Base-by-base conservation (phyloP, 2,888 invertebrate species). In the Neuroscelio doddi region DNA sequence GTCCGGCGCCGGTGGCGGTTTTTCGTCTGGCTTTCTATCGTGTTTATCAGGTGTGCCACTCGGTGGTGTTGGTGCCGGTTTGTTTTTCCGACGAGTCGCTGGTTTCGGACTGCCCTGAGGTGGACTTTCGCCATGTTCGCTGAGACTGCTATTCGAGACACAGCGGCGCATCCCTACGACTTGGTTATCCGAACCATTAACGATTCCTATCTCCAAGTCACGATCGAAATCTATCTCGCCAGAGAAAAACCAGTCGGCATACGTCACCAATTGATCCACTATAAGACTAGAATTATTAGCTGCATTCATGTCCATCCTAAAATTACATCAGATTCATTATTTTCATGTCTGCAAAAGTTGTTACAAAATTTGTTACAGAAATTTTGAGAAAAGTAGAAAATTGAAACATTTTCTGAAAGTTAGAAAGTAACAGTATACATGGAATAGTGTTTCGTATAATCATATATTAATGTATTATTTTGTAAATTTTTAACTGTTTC, bases 271-370 rank as follows among this genome's bases (percentile, higher is more conserved):
- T 70, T 92, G 87, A 78, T 95, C 95, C n/a, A 95, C 92, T 69
- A 95, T 90, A 79, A 92, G 90, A 86, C 94, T 94, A 78, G 93
- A 90, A 39, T 92, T 90, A 64, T 93, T 92, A 27, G 94, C 93
- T 78, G 92, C 90, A 79, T 91, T 92, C 91, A 96, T 95, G 78
- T 93, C 91, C 83, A 90, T 88, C 36, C 88, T 87, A 73, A 70
- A 82, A 79, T 34, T 14, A 7, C n/a, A 4, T 36, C 12, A 10
- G 7, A 36, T 10, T n/a, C n/a, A n/a, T n/a, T n/a, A n/a, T n/a
- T n/a, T n/a, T n/a, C n/a, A n/a, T n/a, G n/a, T n/a, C n/a, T n/a
- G n/a, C n/a, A n/a, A n/a, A n/a, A n/a, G n/a, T n/a, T n/a, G n/a
- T n/a, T n/a, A n/a, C n/a, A n/a, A n/a, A n/a, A n/a, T 32, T 32